These are phyloP conservation scores for Hepsetus odoe DNA, from an alignment of 2,113 vertebrate species.

Conservation along the genomic window DNA sequence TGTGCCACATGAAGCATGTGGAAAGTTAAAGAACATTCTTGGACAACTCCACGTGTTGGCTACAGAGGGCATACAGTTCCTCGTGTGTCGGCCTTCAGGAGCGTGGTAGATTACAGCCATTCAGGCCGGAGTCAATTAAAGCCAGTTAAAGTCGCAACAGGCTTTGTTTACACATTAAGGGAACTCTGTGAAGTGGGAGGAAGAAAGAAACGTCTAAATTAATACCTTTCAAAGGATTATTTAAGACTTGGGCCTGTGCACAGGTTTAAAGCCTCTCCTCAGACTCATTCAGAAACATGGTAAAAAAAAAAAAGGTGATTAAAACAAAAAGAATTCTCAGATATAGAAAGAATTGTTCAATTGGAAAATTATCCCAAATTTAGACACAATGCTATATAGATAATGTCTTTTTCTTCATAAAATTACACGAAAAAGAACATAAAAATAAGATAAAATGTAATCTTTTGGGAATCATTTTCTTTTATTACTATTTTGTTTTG, in stretches of 20 bases:
- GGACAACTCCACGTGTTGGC: slow-evolving; percentile 31
- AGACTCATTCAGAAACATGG: not conserved
- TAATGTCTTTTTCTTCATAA: too few relatives aligned
- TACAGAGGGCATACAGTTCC: slow-evolving; percentile 46
- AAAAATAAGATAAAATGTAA: too few relatives aligned
- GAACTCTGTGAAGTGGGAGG: slow-evolving; percentile 50
- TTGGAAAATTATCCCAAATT: too few relatives aligned
- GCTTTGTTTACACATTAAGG: slow-evolving; percentile 58
- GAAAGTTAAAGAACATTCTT: slow-evolving; percentile 54
- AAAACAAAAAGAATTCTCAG: too few relatives aligned
- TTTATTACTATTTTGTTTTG: too few relatives aligned
- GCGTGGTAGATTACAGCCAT: slow-evolving; percentile 36
- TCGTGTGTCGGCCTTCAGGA: slow-evolving; percentile 18
- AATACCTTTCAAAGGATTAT: slow-evolving; percentile 45
- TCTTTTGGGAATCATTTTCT: too few relatives aligned
- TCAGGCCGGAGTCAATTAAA: slow-evolving; percentile 52
- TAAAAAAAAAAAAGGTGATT: too few relatives aligned
- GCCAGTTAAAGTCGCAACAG: slow-evolving; percentile 51
- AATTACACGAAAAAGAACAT: too few relatives aligned
- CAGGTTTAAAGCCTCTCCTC: not conserved
- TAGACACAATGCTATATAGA: too few relatives aligned
- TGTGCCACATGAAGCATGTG: slow-evolving; percentile 49
- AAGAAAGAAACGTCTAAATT: slow-evolving; percentile 38
- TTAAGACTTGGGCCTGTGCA: slow-evolving; percentile 7
- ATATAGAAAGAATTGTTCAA: too few relatives aligned